Percentiles rank a stretch among this genome's conserved stretches.
phyloP scores from a whole-genome alignment of 1,140 invertebrate species.

The Wasmannia auropunctata region DNA sequence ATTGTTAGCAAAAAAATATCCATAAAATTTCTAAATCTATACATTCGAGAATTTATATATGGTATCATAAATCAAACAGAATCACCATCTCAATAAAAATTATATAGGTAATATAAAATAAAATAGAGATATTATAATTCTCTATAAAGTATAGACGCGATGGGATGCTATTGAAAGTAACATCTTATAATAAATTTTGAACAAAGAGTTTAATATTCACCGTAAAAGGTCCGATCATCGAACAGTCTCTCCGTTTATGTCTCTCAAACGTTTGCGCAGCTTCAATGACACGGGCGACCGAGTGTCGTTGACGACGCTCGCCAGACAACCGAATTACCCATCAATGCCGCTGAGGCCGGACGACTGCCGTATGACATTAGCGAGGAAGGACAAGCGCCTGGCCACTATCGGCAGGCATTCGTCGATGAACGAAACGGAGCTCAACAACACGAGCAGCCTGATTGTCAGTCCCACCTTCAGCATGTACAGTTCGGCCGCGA shows the following conservation, averaged over 20 bases:
- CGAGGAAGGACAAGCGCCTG: constrained; percentile 78
- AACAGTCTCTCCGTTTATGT: constrained; percentile 61
- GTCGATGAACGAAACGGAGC: constrained; percentile 78
- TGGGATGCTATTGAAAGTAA: not conserved
- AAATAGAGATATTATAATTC: not conserved
- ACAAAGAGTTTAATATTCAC: not conserved
- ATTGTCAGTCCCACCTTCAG: constrained; percentile 82
- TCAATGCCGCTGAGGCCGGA: constrained; percentile 83
- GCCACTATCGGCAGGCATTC: constrained; percentile 75
- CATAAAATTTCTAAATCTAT: not conserved
- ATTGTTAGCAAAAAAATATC: not conserved
- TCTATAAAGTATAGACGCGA: not conserved
- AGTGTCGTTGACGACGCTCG: constrained; percentile 80
- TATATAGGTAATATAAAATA: not conserved
- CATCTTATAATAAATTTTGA: not conserved
- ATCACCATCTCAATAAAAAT: not conserved
- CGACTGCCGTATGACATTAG: constrained; percentile 81
- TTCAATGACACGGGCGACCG: constrained; percentile 84
- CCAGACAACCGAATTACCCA: constrained; percentile 83
- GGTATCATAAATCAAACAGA: not conserved
- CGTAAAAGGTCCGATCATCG: not conserved
- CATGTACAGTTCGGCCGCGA: constrained; percentile 82
- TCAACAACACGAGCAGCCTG: constrained; percentile 69
- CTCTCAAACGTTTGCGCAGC: constrained; percentile 73
- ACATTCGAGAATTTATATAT: not conserved